A percentile compares a stretch with the other conserved stretches of the same genome.
Evolutionary conservation across 2,888 invertebrate genomes (phyloP).

Genomic region (Rhogogaster chlorosoma): DNA sequence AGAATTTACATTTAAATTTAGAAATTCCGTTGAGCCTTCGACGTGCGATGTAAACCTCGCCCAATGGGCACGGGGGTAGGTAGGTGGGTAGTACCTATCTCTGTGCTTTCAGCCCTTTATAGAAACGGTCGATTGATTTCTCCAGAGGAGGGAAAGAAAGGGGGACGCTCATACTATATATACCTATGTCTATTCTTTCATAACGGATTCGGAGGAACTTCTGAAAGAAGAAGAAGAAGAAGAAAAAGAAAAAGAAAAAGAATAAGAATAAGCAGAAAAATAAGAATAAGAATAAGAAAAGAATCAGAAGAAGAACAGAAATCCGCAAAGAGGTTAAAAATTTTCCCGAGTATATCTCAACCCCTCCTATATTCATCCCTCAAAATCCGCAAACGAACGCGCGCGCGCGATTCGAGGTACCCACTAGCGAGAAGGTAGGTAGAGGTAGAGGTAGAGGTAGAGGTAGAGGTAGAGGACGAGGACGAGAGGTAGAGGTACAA

Average conservation of each 20-base stretch:
- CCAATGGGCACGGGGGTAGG: background rate
- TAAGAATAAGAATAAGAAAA: background rate
- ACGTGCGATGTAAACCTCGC: background rate
- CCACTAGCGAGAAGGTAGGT: background rate
- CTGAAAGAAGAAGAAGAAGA: conserved; percentile 10
- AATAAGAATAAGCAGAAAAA: background rate
- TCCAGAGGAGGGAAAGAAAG: background rate
- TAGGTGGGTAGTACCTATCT: background rate
- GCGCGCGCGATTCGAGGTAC: conserved; percentile 8
- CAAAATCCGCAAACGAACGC: conserved; percentile 17
- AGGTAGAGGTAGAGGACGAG: background rate
- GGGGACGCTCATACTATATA: background rate
- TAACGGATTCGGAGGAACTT: background rate
- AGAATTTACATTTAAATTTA: conserved; percentile 44
- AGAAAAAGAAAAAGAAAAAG: background rate
- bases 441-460: background rate
- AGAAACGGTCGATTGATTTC: conserved; percentile 39
- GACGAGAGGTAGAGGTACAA: conserved; percentile 16
- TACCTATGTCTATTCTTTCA: background rate
- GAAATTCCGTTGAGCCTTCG: conserved; percentile 17
- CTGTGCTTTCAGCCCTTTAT: conserved; percentile 20
- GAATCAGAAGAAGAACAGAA: background rate
- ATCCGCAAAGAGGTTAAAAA: conserved; percentile 42
- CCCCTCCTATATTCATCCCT: conserved; percentile 24
- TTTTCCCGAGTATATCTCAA: conserved; percentile 36